These are phyloP conservation scores for Scrobipalpa atriplicella DNA, from an alignment of 2,888 invertebrate genomes.

Conservation along the genomic window DNA sequence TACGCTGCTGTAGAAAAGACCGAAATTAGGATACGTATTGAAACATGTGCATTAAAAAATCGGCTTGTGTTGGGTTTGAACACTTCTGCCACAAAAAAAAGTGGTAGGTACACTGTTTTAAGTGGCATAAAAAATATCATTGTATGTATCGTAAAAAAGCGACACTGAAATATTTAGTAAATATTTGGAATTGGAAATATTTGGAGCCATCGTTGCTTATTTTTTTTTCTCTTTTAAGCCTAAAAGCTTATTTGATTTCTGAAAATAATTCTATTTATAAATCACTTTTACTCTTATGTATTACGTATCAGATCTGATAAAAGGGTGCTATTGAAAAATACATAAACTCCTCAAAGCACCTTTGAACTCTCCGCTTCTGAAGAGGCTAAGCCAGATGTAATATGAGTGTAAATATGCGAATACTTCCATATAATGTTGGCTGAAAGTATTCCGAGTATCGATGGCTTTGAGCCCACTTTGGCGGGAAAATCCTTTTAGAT, in stretches of 20 bases:
- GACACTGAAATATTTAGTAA: too few species aligned
- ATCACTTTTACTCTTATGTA: not conserved
- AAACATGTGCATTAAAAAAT: too few species aligned
- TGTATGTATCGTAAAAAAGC: too few species aligned
- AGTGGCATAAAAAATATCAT: too few species aligned
- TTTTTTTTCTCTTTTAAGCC: not conserved
- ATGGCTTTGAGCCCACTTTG: constrained; percentile 22
- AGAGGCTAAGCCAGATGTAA: not conserved
- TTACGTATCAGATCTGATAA: not conserved
- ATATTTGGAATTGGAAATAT: too few species aligned
- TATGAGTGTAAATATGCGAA: constrained; percentile 26
- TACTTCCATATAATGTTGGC: constrained; percentile 39
- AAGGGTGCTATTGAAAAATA: not conserved
- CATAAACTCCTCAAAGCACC: constrained; percentile 4
- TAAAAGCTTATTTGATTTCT: not conserved
- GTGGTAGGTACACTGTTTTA: too few species aligned
- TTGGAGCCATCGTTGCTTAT: too few species aligned
- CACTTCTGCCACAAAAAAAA: too few species aligned
- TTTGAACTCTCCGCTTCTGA: not conserved
- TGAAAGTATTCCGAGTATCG: constrained; percentile 34
- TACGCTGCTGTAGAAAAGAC: not conserved
- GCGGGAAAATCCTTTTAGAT: constrained; percentile 49
- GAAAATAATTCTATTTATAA: not conserved
- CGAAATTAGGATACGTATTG: too few species aligned
- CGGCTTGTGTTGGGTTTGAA: too few species aligned